These are phyloP conservation scores for Phenganax marumi DNA, from an alignment of 92 coral and sea anemone genomes.

Conservation along the genomic window DNA sequence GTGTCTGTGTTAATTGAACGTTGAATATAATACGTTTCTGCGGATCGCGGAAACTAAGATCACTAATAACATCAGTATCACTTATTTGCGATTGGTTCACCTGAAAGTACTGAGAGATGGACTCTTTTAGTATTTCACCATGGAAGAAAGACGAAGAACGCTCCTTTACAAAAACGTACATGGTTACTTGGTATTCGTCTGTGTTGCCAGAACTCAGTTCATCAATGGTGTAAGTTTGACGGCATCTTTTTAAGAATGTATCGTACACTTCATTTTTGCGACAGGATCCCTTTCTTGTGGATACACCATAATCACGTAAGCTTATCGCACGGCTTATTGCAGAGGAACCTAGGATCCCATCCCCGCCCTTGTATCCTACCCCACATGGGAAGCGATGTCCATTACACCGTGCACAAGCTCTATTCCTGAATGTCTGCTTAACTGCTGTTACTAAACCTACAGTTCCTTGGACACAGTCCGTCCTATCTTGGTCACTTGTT, in stretches of 20 bases:
- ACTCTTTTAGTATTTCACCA: not conserved
- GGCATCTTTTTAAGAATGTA: conserved; percentile 24
- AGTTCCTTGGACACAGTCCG: conserved; percentile 14
- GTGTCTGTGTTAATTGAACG: conserved; percentile 2
- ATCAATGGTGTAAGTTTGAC: conserved; percentile 8
- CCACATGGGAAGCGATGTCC: conserved; percentile 10
- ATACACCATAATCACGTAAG: conserved; percentile 31
- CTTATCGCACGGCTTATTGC: conserved; percentile 42
- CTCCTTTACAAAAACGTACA: not conserved
- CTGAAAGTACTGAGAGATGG: conserved; percentile 17
- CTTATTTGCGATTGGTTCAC: conserved; percentile 10
- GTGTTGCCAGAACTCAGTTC: not conserved
- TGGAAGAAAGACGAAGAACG: not conserved
- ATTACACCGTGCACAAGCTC: conserved; percentile 40
- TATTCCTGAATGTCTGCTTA: not conserved
- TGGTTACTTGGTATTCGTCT: conserved; percentile 28
- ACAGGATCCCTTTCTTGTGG: conserved; percentile 11
- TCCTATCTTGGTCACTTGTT: not conserved
- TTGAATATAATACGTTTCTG: not conserved
- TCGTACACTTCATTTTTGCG: conserved; percentile 32
- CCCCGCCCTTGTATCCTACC: not conserved
- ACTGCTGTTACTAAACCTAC: conserved; percentile 20
- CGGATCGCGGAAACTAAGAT: not conserved
- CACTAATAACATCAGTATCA: not conserved
- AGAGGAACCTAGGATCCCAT: not conserved